Evolutionary conservation across 2,113 vertebrate species (phyloP).

Genomic region (Pachypanchax playfairii): DNA sequence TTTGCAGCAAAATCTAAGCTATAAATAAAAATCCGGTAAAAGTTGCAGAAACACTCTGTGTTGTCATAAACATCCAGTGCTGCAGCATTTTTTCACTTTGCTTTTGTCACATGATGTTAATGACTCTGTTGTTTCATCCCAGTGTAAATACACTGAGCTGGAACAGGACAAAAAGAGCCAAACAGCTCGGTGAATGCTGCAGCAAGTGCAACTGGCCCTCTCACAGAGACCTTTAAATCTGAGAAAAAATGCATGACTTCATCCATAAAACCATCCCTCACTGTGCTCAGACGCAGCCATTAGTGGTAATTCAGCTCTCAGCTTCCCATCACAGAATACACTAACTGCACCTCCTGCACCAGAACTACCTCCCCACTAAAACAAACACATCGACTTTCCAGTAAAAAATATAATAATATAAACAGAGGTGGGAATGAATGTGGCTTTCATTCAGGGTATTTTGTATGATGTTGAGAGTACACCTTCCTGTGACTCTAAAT

Average conservation of each 20-base stretch:
- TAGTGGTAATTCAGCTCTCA: constrained; percentile 64
- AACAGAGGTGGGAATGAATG: constrained; percentile 5
- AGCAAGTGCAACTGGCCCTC: constrained; percentile 26
- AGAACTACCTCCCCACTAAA: constrained; percentile 43
- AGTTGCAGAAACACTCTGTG: constrained; percentile 7
- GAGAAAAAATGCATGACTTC: constrained; percentile 59
- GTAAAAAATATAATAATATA: not conserved
- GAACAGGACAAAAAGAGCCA: constrained; percentile 32
- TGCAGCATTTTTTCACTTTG: constrained; percentile 20
- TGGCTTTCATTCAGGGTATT: constrained; percentile 52
- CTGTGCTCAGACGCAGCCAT: constrained; percentile 52
- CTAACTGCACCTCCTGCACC: constrained; percentile 50
- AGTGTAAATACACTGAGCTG: constrained; percentile 41
- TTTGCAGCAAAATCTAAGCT: not conserved
- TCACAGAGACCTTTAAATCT: constrained; percentile 59
- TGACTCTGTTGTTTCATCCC: constrained; percentile 56
- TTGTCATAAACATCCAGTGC: constrained; percentile 32
- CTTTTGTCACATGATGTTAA: constrained; percentile 59
- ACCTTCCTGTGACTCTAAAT: constrained; percentile 59
- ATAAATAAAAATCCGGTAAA: constrained; percentile 33
- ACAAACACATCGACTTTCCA: constrained; percentile 41
- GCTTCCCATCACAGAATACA: constrained; percentile 53
- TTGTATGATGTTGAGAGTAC: constrained; percentile 57
- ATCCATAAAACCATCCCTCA: constrained; percentile 60
- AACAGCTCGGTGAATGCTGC: constrained; percentile 25